Base-by-base conservation (phyloP, 2,113 vertebrate species). In the Aegotheles bennettii region DNA sequence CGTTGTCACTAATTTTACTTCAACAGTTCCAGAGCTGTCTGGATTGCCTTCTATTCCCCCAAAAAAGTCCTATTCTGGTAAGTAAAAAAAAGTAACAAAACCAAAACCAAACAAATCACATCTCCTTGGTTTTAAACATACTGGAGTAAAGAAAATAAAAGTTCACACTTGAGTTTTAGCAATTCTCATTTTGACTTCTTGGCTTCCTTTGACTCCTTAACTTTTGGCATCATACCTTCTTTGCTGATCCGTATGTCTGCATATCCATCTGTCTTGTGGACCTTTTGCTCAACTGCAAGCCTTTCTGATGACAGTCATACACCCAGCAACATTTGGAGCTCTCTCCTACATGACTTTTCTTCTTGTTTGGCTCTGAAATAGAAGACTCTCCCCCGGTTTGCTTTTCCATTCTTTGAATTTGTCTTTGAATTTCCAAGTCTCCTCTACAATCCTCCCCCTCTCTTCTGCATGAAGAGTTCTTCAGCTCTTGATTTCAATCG, bases 121-220 rank as follows among this genome's bases (percentile, higher is more conserved):
- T n/a, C 29, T 21, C 23, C 42, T 50, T 29, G 2, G 5, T 71
- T 57, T 35, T 26, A 73, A 48, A 56, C 20, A 26, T 15, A 64
- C 1, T 2, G 1, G 21, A 28, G 1, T 11, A 50, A 43, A 43
- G 26, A 36, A 63, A 56, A 40, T 7, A 2, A 35, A 35, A 51
- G 29, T 7, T 45, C 51, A 33, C 10, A 19, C 33, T 48, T 69
- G 36, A 77, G 36, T 61, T 53, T 4, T 23, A 61, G 19, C 15
- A 78, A 23, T 45, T 50, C 59, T 73, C 11, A 26, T 57, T 57
- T 57, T 65, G 60, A 51, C 33, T 65, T 61, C 74, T 47, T 54
- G 48, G 47, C 56, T 78, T 61, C 33, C 51, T 33, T 40, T 26
- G 9, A 25, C 25, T 50, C 77, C 21, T 5, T 31, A 59, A 64